phyloP scores from a whole-genome alignment of 2,888 invertebrate species.

The Zootermopsis nevadensis region DNA sequence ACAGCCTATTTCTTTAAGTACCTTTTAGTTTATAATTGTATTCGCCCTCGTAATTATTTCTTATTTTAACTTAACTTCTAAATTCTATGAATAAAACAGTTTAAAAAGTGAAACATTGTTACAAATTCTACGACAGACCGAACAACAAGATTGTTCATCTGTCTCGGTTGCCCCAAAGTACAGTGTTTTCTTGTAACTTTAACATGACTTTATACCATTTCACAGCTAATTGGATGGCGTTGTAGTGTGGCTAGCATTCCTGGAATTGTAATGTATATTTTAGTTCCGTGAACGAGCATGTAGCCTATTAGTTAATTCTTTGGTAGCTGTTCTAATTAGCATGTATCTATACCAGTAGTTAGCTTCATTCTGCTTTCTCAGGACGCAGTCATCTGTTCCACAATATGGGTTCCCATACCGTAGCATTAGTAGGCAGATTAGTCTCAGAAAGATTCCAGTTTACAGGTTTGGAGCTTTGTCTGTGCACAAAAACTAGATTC shows the following conservation, averaged over 20 bases:
- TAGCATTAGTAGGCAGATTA: too few species aligned
- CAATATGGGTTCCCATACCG: background rate
- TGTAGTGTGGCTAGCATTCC: background rate
- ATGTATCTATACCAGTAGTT: background rate
- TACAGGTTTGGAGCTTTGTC: too few species aligned
- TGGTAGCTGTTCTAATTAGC: background rate
- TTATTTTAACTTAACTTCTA: too few species aligned
- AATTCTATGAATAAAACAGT: background rate
- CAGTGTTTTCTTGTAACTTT: background rate
- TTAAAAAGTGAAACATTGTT: background rate
- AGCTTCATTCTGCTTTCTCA: background rate
- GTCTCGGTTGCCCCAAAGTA: background rate
- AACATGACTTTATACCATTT: constrained; percentile 13
- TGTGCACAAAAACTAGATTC: too few species aligned
- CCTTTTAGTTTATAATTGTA: too few species aligned
- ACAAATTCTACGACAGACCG: background rate
- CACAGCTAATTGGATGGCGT: background rate
- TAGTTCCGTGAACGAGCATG: constrained; percentile 9
- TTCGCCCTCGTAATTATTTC: too few species aligned
- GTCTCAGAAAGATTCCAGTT: too few species aligned
- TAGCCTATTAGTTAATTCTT: background rate
- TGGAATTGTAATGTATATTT: background rate
- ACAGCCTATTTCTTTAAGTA: background rate
- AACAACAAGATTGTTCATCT: background rate
- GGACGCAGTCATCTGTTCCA: background rate